Percentiles rank a stretch among this genome's conserved stretches.
phyloP scores from a whole-genome alignment of 2,113 vertebrate genomes.

The Microtus ochrogaster region DNA sequence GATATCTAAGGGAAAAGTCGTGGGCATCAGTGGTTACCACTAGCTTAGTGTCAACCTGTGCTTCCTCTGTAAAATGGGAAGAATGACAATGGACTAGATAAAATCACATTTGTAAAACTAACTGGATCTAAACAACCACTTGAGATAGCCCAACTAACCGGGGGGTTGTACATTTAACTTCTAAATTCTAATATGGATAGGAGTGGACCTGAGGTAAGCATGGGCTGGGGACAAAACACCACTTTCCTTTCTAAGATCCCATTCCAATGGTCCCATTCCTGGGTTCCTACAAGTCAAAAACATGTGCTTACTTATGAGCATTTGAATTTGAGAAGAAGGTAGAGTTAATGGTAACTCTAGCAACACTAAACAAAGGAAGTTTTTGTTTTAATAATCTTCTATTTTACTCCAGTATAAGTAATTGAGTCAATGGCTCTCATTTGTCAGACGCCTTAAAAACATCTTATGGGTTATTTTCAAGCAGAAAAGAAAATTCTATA shows the following conservation, averaged over 20 bases:
- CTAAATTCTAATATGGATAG: not conserved
- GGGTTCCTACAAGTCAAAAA: not conserved
- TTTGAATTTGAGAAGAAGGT: not conserved
- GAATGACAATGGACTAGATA: not conserved
- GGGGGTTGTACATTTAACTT: not conserved
- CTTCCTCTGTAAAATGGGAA: not conserved
- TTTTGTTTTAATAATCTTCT: slow-evolving; percentile 53
- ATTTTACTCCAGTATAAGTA: slow-evolving; percentile 28
- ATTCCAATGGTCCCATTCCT: not conserved
- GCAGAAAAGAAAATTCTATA: slow-evolving; percentile 57
- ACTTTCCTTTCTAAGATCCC: slow-evolving; percentile 13
- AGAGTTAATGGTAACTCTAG: not conserved
- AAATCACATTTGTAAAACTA: not conserved
- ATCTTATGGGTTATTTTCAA: slow-evolving; percentile 42
- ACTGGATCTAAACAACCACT: not conserved
- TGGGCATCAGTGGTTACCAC: not conserved
- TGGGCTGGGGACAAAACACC: not conserved
- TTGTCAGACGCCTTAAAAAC: slow-evolving; percentile 50
- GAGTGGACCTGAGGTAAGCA: not conserved
- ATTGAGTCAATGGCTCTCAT: slow-evolving; percentile 46
- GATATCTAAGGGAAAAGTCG: not conserved
- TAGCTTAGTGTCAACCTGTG: not conserved
- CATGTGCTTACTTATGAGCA: not conserved
- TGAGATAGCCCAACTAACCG: not conserved
- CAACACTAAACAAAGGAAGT: not conserved